A percentile compares a stretch with the other conserved stretches of the same genome.
These are phyloP conservation scores for Chymomyza caudatula DNA, from an alignment of 2,888 invertebrate genomes.

Conservation along the genomic window DNA sequence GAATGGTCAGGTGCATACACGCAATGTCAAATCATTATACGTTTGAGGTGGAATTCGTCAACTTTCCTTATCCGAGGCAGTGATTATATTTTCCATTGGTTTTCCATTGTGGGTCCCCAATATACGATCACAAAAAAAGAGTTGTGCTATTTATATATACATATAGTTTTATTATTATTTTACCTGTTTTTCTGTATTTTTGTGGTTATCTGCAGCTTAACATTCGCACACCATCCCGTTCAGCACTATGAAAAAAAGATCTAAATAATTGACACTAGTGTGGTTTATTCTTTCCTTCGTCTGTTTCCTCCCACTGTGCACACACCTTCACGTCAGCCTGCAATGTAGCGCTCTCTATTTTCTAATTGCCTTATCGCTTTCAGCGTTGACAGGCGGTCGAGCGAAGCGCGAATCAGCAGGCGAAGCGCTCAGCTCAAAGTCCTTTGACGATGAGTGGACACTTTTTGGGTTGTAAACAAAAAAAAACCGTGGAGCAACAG, in stretches of 20 bases:
- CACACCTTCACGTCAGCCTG: slow-evolving; percentile 19
- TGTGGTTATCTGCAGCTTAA: no score
- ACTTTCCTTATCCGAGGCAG: no score
- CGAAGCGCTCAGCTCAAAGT: slow-evolving; percentile 45
- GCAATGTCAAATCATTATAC: no score
- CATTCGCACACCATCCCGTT: slow-evolving; percentile 27
- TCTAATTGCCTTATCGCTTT: slow-evolving; percentile 76
- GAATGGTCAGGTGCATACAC: no score
- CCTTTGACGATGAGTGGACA: slow-evolving; percentile 66
- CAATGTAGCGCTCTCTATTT: slow-evolving; percentile 21
- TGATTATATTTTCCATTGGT: no score
- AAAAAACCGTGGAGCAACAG: slow-evolving; percentile 1
- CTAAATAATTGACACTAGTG: slow-evolving; percentile 65
- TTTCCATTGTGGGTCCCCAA: no score
- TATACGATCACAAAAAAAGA: no score
- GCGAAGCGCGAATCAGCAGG: slow-evolving; percentile 16
- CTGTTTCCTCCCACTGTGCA: slow-evolving; percentile 13
- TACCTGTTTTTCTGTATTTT: no score
- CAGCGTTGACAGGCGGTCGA: slow-evolving; percentile 59
- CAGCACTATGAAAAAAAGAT: slow-evolving; percentile 25
- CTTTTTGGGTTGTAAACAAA: slow-evolving; percentile 38
- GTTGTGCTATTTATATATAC: no score
- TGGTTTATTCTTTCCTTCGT: slow-evolving; percentile 9
- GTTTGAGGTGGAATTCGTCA: no score
- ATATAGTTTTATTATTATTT: no score